Conservation (phyloP, 2,888 invertebrate species). For the Mythimna lalbum region DNA sequence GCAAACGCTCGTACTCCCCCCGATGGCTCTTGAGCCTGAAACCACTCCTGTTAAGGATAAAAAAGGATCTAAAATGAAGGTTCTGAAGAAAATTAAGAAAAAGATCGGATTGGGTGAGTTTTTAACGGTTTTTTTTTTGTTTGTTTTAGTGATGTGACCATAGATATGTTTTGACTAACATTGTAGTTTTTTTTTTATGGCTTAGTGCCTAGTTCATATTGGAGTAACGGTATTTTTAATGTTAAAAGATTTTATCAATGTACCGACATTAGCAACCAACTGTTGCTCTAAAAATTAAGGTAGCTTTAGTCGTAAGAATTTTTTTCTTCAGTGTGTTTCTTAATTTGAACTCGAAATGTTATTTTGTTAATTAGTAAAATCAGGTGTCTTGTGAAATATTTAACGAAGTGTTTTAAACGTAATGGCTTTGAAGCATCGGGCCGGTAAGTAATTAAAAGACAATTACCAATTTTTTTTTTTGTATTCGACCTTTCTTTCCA, state of each 20-base stretch:
- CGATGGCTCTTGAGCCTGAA: constrained; percentile 86
- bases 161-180: constrained; percentile 2
- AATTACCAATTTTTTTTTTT: neutral
- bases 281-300: constrained; percentile 10
- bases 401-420: neutral
- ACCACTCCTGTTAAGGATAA: constrained; percentile 87
- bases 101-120: constrained; percentile 96
- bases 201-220: neutral
- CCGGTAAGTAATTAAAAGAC: neutral
- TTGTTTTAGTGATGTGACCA: constrained; percentile 13
- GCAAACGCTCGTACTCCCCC: constrained; percentile 86
- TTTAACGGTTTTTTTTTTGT: constrained; percentile 48
- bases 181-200: constrained; percentile 5
- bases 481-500: neutral
- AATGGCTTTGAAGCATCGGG: neutral
- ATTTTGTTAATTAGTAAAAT: neutral
- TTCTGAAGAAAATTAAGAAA: constrained; percentile 96
- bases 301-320: neutral
- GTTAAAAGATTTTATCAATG: constrained; percentile 25
- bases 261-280: constrained; percentile 12
- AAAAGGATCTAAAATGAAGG: constrained; percentile 94
- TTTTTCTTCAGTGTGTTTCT: neutral
- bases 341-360: neutral
- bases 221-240: constrained; percentile 1
- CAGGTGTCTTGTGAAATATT: neutral